Percentiles rank a stretch among this genome's conserved stretches.
phyloP scores from a whole-genome alignment of 2,888 invertebrate species.

The Habrosyne pyritoides region DNA sequence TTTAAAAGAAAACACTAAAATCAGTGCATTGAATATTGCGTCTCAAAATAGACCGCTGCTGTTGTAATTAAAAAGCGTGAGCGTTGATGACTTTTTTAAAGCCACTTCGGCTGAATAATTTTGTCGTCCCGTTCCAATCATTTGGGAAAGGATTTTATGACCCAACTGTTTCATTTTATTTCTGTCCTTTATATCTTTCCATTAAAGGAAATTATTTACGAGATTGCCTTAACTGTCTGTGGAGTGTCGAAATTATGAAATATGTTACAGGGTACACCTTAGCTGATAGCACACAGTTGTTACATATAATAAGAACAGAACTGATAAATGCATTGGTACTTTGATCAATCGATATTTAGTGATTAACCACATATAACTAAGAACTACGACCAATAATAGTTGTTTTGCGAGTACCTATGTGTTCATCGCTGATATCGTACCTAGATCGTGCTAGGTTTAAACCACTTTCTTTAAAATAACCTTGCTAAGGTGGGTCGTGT shows the following conservation, averaged over 20 bases:
- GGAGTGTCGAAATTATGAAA: neutral
- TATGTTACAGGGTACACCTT: too few relatives aligned
- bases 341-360: too few relatives aligned
- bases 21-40: slow-evolving; percentile 15
- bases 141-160: slow-evolving; percentile 46
- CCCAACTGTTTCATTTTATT: slow-evolving; percentile 38
- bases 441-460: neutral
- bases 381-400: too few relatives aligned
- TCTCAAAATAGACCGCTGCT: slow-evolving; percentile 41
- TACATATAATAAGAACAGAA: too few relatives aligned
- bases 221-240: neutral
- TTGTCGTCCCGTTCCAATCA: slow-evolving; percentile 48
- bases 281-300: too few relatives aligned
- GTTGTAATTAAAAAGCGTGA: slow-evolving; percentile 34
- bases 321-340: too few relatives aligned
- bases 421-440: neutral
- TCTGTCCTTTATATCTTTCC: slow-evolving; percentile 23
- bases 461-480: neutral
- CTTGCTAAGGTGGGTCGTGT: neutral
- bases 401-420: neutral
- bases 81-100: slow-evolving; percentile 51
- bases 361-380: too few relatives aligned
- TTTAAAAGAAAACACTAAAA: neutral
- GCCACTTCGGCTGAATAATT: slow-evolving; percentile 49
- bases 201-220: slow-evolving; percentile 11